Evolutionary conservation across 2,113 vertebrate genomes (phyloP).

Genomic region (Corythaeola cristata): DNA sequence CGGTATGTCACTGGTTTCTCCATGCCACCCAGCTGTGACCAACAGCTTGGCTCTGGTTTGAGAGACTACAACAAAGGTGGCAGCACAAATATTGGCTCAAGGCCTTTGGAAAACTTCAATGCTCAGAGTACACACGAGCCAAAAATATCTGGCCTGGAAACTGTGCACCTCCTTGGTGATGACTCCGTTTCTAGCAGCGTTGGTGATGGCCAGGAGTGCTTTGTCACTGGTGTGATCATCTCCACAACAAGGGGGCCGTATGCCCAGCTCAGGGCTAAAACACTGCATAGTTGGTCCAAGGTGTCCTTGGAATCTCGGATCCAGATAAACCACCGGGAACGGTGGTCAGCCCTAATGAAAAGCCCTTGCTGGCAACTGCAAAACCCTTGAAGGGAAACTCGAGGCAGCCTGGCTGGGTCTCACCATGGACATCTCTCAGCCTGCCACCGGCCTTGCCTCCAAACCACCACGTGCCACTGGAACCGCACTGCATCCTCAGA

Average conservation of each 20-base stretch:
- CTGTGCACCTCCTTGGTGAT: background rate
- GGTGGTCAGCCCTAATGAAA: background rate
- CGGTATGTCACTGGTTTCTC: background rate
- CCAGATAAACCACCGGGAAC: accelerated
- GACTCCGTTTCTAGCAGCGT: background rate
- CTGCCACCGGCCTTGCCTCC: background rate
- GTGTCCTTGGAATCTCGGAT: background rate
- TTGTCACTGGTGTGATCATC: background rate
- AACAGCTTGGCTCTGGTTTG: background rate
- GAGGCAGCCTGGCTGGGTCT: background rate
- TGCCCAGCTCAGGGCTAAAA: background rate
- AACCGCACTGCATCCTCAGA: background rate
- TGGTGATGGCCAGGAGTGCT: background rate
- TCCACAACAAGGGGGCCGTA: background rate
- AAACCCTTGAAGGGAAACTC: accelerated
- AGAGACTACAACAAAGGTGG: background rate
- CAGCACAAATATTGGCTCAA: background rate
- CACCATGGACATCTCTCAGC: background rate
- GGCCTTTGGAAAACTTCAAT: background rate
- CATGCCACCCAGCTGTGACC: background rate
- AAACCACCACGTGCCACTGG: accelerated
- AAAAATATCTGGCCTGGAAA: background rate
- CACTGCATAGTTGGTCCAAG: accelerated
- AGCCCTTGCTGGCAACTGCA: background rate
- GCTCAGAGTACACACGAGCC: accelerated